Evolutionary conservation across 53 echinoderm and acorn worm species (phyloP).

Genomic region (Holothuria leucospilota): DNA sequence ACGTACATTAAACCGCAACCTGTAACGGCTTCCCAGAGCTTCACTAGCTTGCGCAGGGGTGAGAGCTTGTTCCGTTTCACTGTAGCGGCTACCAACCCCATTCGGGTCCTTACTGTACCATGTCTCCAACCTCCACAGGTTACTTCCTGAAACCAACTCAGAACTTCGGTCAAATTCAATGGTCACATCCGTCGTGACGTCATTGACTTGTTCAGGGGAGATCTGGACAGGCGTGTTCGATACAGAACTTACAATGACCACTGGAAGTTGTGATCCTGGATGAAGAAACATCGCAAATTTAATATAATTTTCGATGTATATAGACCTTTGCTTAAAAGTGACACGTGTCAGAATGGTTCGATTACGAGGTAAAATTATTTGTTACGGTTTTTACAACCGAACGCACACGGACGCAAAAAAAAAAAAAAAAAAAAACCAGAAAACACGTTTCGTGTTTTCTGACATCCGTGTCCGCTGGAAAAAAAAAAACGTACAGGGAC

Average conservation of each 20-base stretch:
- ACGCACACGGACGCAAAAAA: too few relatives aligned
- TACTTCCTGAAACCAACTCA: slow-evolving; percentile 35
- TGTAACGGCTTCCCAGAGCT: neutral
- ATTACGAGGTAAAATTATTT: too few relatives aligned
- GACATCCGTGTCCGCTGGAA: too few relatives aligned
- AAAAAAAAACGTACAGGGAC: too few relatives aligned
- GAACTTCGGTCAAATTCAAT: slow-evolving; percentile 8
- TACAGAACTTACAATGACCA: slow-evolving; percentile 10
- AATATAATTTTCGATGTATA: too few relatives aligned
- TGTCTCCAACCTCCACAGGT: slow-evolving; percentile 62
- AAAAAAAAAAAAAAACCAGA: too few relatives aligned
- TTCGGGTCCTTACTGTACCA: slow-evolving; percentile 56
- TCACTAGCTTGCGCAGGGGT: slow-evolving; percentile 10
- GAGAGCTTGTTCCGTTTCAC: slow-evolving; percentile 41
- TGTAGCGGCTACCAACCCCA: slow-evolving; percentile 43
- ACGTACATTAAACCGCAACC: neutral
- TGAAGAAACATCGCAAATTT: too few relatives aligned
- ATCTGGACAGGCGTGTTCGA: neutral
- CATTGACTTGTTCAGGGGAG: neutral
- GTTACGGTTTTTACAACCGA: too few relatives aligned
- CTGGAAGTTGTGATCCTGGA: slow-evolving; percentile 4
- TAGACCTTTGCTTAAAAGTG: too few relatives aligned
- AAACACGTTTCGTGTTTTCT: too few relatives aligned
- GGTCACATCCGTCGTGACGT: slow-evolving; percentile 19
- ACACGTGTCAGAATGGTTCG: too few relatives aligned